Conservation (phyloP, 2,888 invertebrate species). For the Pristionchus arcanus region DNA sequence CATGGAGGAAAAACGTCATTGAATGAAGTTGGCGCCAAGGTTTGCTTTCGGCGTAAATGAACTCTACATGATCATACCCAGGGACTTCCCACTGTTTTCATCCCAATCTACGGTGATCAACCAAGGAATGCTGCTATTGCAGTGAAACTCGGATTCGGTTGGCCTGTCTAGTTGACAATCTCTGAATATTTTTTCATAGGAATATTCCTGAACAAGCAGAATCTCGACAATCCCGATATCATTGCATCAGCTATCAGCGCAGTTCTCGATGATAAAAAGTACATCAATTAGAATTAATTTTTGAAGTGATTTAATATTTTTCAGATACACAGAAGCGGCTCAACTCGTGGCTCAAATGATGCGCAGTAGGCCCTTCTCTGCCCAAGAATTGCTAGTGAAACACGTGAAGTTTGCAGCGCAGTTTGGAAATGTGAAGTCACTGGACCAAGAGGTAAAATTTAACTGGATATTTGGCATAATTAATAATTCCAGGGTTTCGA, state of each 20-base stretch:
- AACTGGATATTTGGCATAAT: not conserved
- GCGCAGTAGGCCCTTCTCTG: slow-evolving; percentile 16
- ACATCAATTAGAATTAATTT: not conserved
- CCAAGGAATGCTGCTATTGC: slow-evolving; percentile 48
- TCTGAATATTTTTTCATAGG: not conserved
- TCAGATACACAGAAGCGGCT: slow-evolving; percentile 6
- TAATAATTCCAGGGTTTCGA: not conserved
- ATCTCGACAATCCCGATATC: not conserved
- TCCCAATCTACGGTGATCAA: slow-evolving; percentile 47
- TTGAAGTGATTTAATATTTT: not conserved
- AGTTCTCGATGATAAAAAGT: slow-evolving; percentile 30
- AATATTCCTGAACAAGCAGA: not conserved
- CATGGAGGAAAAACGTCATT: slow-evolving; percentile 48
- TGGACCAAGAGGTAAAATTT: not conserved
- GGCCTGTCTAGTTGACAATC: not conserved
- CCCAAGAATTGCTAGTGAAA: slow-evolving; percentile 1
- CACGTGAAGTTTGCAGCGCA: slow-evolving; percentile 40
- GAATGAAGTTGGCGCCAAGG: slow-evolving; percentile 46
- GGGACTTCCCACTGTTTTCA: slow-evolving; percentile 30
- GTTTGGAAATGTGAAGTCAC: slow-evolving; percentile 33
- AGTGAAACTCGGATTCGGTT: slow-evolving; percentile 46
- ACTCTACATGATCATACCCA: not conserved
- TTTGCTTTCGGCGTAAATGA: not conserved
- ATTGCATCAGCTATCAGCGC: slow-evolving; percentile 5
- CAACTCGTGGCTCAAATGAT: not conserved